A percentile compares a stretch with the other conserved stretches of the same genome.
Evolutionary conservation across 2,113 vertebrate genomes (phyloP).

Genomic region (Miniopterus natalensis): DNA sequence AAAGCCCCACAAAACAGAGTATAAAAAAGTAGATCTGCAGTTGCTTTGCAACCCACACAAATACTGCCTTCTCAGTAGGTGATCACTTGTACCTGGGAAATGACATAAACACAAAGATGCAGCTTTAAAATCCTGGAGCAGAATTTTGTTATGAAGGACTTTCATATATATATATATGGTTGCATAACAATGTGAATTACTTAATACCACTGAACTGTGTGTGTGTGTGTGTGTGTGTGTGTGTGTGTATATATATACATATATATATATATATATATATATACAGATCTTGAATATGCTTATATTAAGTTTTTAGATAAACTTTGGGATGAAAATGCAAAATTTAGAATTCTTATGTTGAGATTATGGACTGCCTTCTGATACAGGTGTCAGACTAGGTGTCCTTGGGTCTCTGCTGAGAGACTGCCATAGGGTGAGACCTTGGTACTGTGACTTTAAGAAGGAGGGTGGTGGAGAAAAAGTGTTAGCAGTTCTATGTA

Average conservation of each 20-base stretch:
- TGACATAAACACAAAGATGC: neutral
- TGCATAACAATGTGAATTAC: too few relatives aligned
- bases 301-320: neutral
- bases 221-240: too few relatives aligned
- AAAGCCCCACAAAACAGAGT: neutral
- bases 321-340: neutral
- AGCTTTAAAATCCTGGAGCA: neutral
- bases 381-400: neutral
- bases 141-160: neutral
- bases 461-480: neutral
- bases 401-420: neutral
- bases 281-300: neutral
- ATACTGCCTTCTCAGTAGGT: neutral
- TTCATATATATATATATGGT: neutral
- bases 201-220: too few relatives aligned
- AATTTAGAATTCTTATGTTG: neutral
- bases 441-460: neutral
- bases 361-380: neutral
- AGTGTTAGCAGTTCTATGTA: neutral
- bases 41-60: neutral
- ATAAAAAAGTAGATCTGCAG: neutral
- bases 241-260: too few relatives aligned
- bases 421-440: neutral
- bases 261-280: neutral
- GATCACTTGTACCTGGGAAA: too few relatives aligned